Conservation (phyloP, 1,140 invertebrate genomes). For the Trichonephila clavata region DNA sequence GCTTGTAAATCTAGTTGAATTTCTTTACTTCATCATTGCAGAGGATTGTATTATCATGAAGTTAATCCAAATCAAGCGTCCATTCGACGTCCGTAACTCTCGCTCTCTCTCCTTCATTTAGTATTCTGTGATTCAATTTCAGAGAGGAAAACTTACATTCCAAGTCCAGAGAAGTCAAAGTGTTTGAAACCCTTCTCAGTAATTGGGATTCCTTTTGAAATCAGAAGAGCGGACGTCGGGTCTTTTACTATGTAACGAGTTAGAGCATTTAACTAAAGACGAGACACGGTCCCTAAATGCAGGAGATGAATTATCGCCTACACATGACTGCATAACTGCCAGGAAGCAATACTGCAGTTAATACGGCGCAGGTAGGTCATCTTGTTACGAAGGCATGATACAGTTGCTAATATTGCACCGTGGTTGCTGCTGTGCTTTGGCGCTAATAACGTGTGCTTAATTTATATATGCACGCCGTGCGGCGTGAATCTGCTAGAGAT, state of each 20-base stretch:
- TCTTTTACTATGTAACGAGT: conserved; percentile 23
- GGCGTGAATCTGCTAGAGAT: conserved; percentile 66
- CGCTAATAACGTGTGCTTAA: conserved; percentile 73
- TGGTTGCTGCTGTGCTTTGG: conserved; percentile 37
- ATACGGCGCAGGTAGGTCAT: conserved; percentile 70
- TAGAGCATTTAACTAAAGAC: conserved; percentile 66
- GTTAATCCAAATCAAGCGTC: not conserved
- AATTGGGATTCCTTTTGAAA: conserved; percentile 33
- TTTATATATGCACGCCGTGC: conserved; percentile 71
- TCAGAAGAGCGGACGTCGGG: conserved; percentile 8
- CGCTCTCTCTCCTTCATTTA: conserved; percentile 10
- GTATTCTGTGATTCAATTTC: conserved; percentile 12
- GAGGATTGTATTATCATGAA: not conserved
- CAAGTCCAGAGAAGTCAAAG: conserved; percentile 12
- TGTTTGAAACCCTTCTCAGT: conserved; percentile 7
- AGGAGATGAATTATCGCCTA: conserved; percentile 63
- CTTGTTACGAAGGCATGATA: conserved; percentile 70
- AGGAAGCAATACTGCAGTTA: conserved; percentile 51
- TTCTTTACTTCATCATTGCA: not conserved
- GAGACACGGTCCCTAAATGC: conserved; percentile 53
- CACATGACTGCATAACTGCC: conserved; percentile 62
- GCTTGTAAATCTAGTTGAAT: not conserved
- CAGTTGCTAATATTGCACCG: conserved; percentile 71
- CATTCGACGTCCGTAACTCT: conserved; percentile 3
- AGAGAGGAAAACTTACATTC: not conserved